Evolutionary conservation across 2,113 vertebrate genomes (phyloP).

Genomic region (Eublepharis macularius): DNA sequence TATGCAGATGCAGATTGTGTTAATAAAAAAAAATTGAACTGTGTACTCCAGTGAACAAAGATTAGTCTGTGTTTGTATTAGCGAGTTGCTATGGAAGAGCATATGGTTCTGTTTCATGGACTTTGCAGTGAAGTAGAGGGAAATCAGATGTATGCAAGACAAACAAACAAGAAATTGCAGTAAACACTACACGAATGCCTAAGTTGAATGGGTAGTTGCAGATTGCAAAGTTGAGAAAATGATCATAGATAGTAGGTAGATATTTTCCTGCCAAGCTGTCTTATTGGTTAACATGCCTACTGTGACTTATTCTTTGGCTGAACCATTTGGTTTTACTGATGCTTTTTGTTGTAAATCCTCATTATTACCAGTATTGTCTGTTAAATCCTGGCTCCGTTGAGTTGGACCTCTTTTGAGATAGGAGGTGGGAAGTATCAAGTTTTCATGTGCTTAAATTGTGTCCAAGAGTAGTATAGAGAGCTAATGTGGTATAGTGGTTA

Average conservation of each 20-base stretch:
- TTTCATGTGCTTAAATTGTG: no score
- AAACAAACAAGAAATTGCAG: slow-evolving; percentile 60
- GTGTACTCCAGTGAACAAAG: slow-evolving; percentile 69
- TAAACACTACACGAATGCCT: slow-evolving; percentile 53
- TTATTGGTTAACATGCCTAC: background rate
- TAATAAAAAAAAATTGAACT: slow-evolving; percentile 58
- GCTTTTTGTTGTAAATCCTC: background rate
- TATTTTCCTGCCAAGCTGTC: slow-evolving; percentile 28
- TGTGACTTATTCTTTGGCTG: background rate
- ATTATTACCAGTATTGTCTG: background rate
- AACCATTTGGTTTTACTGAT: background rate
- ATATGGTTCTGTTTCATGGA: slow-evolving; percentile 78
- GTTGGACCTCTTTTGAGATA: background rate
- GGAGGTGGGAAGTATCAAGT: no score
- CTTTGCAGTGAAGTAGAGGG: slow-evolving; percentile 64
- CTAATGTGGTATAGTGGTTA: no score
- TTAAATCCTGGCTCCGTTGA: background rate
- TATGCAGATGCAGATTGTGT: slow-evolving; percentile 72
- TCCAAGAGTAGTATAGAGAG: no score
- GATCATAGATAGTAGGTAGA: background rate
- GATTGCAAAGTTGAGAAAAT: slow-evolving; percentile 14
- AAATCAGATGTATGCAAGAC: slow-evolving; percentile 59
- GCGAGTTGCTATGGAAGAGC: slow-evolving; percentile 76
- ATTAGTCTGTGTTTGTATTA: slow-evolving; percentile 75
- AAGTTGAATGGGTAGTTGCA: slow-evolving; percentile 42